These are phyloP conservation scores for pig (Sus scrofa) DNA, from an alignment of 2,113 vertebrate genomes.

Conservation along the genomic window DNA sequence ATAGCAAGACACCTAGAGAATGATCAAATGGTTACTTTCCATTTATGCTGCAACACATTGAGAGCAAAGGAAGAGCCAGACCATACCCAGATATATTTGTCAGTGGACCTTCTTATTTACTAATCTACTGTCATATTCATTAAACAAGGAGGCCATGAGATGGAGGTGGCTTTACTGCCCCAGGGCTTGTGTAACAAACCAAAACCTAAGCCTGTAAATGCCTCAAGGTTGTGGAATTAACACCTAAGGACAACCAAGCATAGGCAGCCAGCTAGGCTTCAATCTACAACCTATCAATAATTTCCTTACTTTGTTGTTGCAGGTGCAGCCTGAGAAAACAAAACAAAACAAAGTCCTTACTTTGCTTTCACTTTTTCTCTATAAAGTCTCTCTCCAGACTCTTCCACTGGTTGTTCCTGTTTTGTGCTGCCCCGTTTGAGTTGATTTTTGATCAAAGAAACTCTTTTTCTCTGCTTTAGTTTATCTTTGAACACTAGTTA, in stretches of 20 bases:
- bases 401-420: background rate
- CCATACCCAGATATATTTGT: background rate
- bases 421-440: background rate
- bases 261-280: background rate
- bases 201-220: background rate
- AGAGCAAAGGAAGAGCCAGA: background rate
- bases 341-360: background rate
- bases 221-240: background rate
- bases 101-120: background rate
- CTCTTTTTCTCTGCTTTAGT: background rate
- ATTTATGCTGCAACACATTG: background rate
- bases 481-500: background rate
- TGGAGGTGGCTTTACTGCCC: background rate
- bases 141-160: background rate
- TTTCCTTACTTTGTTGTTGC: background rate
- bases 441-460: background rate
- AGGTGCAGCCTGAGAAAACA: too few relatives aligned
- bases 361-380: background rate
- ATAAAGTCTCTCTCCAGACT: background rate
- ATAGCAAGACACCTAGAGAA: background rate
- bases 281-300: background rate
- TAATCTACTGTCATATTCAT: background rate
- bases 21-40: background rate
- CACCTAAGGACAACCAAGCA: background rate
- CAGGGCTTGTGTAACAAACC: background rate